These are phyloP conservation scores for Limenitis arthemis DNA, from an alignment of 2,888 invertebrate species.

Conservation along the genomic window DNA sequence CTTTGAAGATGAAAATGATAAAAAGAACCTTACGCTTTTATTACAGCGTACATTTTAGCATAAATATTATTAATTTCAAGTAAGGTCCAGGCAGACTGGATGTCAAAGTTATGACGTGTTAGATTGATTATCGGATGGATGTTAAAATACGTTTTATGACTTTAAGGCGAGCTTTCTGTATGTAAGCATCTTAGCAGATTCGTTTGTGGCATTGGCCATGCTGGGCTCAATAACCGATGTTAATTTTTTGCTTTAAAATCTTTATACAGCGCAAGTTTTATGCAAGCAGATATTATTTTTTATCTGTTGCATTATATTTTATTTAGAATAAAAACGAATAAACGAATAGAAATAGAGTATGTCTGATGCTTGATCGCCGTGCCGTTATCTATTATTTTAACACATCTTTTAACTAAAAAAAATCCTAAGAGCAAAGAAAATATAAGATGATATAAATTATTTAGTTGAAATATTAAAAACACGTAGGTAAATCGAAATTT, in stretches of 20 bases:
- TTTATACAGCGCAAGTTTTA: background rate
- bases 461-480: too few relatives aligned
- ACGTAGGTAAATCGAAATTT: background rate
- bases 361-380: too few relatives aligned
- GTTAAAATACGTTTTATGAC: conserved; percentile 72
- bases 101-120: conserved; percentile 74
- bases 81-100: conserved; percentile 60
- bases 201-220: conserved; percentile 45
- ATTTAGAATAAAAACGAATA: background rate
- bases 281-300: background rate
- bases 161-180: conserved; percentile 62
- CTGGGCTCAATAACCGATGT: conserved; percentile 7
- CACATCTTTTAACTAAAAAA: too few relatives aligned
- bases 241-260: conserved; percentile 7
- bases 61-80: conserved; percentile 31
- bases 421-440: too few relatives aligned
- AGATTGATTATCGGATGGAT: conserved; percentile 74
- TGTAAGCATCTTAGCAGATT: conserved; percentile 57
- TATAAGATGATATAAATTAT: too few relatives aligned
- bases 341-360: too few relatives aligned
- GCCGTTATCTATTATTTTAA: too few relatives aligned
- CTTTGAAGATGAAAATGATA: conserved; percentile 27
- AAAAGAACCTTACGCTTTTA: conserved; percentile 28
- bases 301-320: background rate
- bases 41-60: conserved; percentile 31